phyloP scores from a whole-genome alignment of 2,888 invertebrate species.

The Lasioglossum calceatum region DNA sequence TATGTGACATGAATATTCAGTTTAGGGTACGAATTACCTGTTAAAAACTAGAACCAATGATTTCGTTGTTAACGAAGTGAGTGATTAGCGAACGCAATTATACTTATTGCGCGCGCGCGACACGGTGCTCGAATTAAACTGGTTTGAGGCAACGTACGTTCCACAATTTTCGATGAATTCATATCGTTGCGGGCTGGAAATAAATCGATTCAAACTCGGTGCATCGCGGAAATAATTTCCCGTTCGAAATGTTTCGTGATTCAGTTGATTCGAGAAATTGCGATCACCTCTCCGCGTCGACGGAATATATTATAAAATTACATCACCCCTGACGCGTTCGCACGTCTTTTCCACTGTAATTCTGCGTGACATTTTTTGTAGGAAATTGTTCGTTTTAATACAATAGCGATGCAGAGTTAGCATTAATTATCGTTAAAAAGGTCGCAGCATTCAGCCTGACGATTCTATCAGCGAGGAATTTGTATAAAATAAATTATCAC shows the following conservation, averaged over 20 bases:
- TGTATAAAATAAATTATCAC: not conserved
- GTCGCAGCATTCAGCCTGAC: too few species aligned
- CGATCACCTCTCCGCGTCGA: not conserved
- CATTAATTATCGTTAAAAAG: too few species aligned
- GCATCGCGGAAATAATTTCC: constrained; percentile 14
- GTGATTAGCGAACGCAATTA: not conserved
- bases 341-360: not conserved
- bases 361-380: not conserved
- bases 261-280: constrained; percentile 11
- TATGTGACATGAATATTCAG: not conserved
- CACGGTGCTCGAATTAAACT: not conserved
- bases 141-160: not conserved
- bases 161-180: not conserved
- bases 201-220: not conserved
- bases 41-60: not conserved
- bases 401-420: not conserved
- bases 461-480: not conserved
- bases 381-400: not conserved
- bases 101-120: not conserved
- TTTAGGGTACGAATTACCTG: not conserved
- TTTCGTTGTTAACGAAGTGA: not conserved
- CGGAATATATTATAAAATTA: constrained; percentile 21
- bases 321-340: not conserved
- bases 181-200: not conserved
- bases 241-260: constrained; percentile 17